phyloP scores from a whole-genome alignment of 2,797 vertebrate genomes.

The Chloroceryle inda region DNA sequence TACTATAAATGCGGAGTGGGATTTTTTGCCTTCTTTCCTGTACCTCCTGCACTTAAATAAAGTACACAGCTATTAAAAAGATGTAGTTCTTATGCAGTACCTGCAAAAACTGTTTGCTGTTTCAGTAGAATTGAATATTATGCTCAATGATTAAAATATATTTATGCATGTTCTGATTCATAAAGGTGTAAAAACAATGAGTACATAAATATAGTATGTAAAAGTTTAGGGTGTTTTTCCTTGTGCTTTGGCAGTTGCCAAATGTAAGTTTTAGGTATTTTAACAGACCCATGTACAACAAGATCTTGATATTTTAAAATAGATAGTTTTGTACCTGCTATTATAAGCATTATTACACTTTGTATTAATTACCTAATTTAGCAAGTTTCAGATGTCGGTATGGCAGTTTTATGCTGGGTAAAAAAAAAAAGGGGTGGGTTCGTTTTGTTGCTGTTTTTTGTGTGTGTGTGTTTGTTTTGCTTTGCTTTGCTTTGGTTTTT shows the following conservation, averaged over 20 bases:
- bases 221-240: neutral
- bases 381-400: neutral
- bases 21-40: neutral
- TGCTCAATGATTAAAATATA: neutral
- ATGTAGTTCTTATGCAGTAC: neutral
- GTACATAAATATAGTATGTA: neutral
- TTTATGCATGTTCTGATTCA: neutral
- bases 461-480: too few relatives aligned
- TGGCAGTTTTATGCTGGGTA: neutral
- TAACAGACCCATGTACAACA: neutral
- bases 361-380: neutral
- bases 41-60: neutral
- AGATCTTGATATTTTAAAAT: neutral
- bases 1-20: neutral
- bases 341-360: neutral
- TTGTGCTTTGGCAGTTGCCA: neutral
- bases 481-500: too few relatives aligned
- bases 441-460: neutral
- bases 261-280: neutral
- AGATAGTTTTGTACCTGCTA: neutral
- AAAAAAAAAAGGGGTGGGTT: neutral
- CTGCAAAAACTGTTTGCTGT: neutral
- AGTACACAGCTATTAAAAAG: neutral
- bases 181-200: neutral
- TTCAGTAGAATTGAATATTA: neutral